A percentile compares a stretch with the other conserved stretches of the same genome.
These are phyloP conservation scores for Galeopterus variegatus DNA, from an alignment of 2,113 vertebrate species.

Conservation along the genomic window DNA sequence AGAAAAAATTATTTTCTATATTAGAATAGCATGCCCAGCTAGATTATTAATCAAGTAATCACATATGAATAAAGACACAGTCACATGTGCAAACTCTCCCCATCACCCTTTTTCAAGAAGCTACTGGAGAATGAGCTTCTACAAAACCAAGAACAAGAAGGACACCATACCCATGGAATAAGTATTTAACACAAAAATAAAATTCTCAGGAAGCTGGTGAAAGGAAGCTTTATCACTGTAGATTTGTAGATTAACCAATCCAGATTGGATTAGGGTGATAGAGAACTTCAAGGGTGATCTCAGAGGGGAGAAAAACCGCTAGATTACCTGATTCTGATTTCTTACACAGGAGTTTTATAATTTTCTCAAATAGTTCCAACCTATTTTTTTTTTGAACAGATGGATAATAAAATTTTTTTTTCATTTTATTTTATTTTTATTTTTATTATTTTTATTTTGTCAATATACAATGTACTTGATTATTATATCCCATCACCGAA, in stretches of 20 bases:
- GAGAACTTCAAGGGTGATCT: neutral
- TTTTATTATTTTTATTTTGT: too few relatives aligned
- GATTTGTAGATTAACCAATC: neutral
- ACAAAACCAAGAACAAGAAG: neutral
- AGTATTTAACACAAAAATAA: neutral
- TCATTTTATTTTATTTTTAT: too few relatives aligned
- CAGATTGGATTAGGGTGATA: neutral
- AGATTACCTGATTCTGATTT: neutral
- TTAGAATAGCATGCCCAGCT: neutral
- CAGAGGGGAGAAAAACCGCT: neutral
- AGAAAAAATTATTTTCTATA: neutral
- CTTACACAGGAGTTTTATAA: neutral
- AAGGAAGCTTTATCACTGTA: neutral
- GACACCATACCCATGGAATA: neutral
- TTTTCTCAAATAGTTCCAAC: neutral
- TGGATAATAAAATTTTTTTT: too few relatives aligned
- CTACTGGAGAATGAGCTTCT: neutral
- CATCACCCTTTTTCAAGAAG: neutral
- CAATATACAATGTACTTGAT: too few relatives aligned
- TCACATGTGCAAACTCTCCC: neutral
- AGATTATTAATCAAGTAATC: neutral
- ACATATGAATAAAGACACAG: neutral
- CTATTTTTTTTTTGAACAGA: too few relatives aligned
- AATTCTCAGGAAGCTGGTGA: neutral
- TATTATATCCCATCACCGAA: too few relatives aligned